Conservation (phyloP, 2,888 invertebrate species). For the Andrena bicolor region DNA sequence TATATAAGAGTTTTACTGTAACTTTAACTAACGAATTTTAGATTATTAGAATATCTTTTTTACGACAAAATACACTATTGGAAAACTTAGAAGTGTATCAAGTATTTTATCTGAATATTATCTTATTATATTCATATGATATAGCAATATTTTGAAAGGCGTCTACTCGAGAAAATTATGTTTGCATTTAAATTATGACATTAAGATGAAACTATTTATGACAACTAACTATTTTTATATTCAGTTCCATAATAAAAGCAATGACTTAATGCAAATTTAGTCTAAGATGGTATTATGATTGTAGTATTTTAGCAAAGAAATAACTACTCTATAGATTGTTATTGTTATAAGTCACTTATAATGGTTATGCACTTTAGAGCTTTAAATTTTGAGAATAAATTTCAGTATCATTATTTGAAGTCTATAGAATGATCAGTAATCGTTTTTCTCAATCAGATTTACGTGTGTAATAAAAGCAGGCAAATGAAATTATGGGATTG, state of each 20-base stretch:
- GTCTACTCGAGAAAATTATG: constrained; percentile 45
- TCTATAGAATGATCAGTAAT: constrained; percentile 8
- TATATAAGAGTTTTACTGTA: constrained; percentile 42
- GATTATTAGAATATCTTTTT: constrained; percentile 60
- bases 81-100: constrained; percentile 40
- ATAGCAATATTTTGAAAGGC: constrained; percentile 46
- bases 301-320: constrained; percentile 44
- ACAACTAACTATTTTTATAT: constrained; percentile 72
- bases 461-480: background rate
- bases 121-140: constrained; percentile 31
- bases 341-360: constrained; percentile 34
- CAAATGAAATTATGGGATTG: constrained; percentile 29
- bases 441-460: constrained; percentile 22
- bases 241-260: constrained; percentile 61
- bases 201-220: constrained; percentile 51
- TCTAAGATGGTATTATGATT: constrained; percentile 47
- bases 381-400: constrained; percentile 41
- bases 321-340: constrained; percentile 49
- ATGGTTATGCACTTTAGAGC: constrained; percentile 45
- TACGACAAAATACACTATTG: constrained; percentile 52
- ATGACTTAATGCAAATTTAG: constrained; percentile 56
- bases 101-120: constrained; percentile 51
- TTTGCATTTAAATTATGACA: constrained; percentile 52
- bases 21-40: constrained; percentile 48
- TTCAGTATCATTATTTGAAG: constrained; percentile 20